Base-by-base conservation (phyloP, 2,888 invertebrate genomes). In the Agelastica alni region DNA sequence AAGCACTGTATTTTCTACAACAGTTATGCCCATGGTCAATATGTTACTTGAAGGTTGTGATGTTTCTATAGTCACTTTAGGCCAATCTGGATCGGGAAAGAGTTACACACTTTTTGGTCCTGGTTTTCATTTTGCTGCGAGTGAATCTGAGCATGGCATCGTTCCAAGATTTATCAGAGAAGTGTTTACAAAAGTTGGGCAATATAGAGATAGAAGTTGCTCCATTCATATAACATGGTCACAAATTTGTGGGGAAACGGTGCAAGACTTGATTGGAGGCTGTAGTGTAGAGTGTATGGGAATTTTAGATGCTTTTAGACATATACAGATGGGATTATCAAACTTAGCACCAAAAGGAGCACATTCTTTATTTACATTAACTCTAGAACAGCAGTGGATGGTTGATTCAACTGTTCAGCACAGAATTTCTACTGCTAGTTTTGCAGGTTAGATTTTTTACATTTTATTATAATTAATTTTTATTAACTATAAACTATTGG, bases 381-480 rank as follows among this genome's bases (percentile, higher is more conserved):
- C 87, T 31, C 78, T 89, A 62, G 87, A 89, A 69, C 89, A 89
- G 68, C 86, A 87, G 63, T 88, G 87, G 86, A 80, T 51, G n/a
- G 26, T 45, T 20, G 86, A 87, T 68, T 84, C 85, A 14, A 79
- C 84, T 12, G 78, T 88, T 2, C 86, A 88, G 65, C 87, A 88
- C 68, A 82, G 85, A 62, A 79, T 87, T 66, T 88, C 89, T 0
- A 88, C 88, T 28, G 86, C 87, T 0, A 87, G 87, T 70, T 89
- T 89, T 73, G 85, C 87, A 68, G 88, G 88, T 42, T 32, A 12
- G 13, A 12, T 2, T 1, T 5, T 28, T 22, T 22, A 22, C 22
- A 22, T 5, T 22, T 5, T n/a, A 22, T 5, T 6, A 22, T 5
- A 13, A 12, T 32, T 32, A 10, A 2, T 37, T 4, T 70, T 12